Base-by-base conservation (phyloP, 2,113 vertebrate genomes). In the Zingel zingel region DNA sequence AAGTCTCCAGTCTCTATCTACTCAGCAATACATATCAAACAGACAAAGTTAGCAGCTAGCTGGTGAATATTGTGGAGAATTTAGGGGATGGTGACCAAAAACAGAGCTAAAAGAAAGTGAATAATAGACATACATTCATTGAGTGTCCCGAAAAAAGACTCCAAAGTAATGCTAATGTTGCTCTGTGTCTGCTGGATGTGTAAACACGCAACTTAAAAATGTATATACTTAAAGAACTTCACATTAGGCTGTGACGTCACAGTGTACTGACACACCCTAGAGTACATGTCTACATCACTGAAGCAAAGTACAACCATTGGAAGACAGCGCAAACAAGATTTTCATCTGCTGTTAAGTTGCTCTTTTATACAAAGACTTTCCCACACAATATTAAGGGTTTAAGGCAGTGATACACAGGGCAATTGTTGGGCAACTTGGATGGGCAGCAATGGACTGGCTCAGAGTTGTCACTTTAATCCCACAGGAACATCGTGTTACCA, bases 351-450 rank as follows among this genome's bases (percentile, higher is more conserved):
- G n/a, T 61, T 25, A 19, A 53, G 14, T 19, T 47, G 25, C 48
- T 47, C 8, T 57, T 54, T 27, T 10, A 53, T 16, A 27, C 59
- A 47, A 25, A 43, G 11, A 39, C 36, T 48, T 65, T 47, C 39
- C 30, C 63, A 51, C 11, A 2, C 45, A 48, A 56, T 14, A 9
- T 48, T 12, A 10, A 62, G 67, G 62, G 7, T 25, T 68, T 11
- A 58, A 73, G 57, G 64, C 69, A 66, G 74, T 65, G 45, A 74
- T 0, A 74, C 82, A 84, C 19, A 56, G 79, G 58, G 16, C 57
- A 68, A 11, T 1, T 65, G 78, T 84, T 79, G 61, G 54, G 74
- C n/a, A 82, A 74, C 53, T 74, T 19, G 33, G 65, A 65, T 5
- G 51, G 1, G 11, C 33, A 16, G 62, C 74, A 30, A 62, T 27